Conservation (phyloP, 1,140 invertebrate species). For the Drosophila chauvacae region DNA sequence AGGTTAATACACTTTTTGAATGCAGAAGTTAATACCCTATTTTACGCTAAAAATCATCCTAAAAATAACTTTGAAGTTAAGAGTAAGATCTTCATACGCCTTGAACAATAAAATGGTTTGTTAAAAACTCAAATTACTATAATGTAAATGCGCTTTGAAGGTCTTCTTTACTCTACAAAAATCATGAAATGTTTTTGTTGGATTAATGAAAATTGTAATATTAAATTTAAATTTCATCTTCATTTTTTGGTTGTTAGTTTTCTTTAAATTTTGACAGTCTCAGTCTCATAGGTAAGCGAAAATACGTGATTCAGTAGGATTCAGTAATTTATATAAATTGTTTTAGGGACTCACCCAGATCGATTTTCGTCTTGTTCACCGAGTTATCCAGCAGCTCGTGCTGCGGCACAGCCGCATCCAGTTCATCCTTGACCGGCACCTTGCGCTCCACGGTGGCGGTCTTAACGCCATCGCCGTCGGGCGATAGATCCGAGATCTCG, state of each 20-base stretch:
- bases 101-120: not conserved
- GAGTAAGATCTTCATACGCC: not conserved
- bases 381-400: slow-evolving; percentile 94
- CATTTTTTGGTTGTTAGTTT: too few species aligned
- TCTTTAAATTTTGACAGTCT: slow-evolving; percentile 24
- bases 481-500: slow-evolving; percentile 89
- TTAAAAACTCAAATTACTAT: not conserved
- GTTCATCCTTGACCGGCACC: slow-evolving; percentile 90
- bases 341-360: slow-evolving; percentile 87
- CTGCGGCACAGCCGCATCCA: slow-evolving; percentile 93
- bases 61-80: not conserved
- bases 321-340: not conserved
- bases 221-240: not conserved
- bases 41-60: too few species aligned
- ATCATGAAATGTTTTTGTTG: not conserved
- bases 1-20: too few species aligned
- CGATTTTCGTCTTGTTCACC: slow-evolving; percentile 94
- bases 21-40: too few species aligned
- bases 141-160: not conserved
- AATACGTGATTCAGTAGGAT: slow-evolving; percentile 10
- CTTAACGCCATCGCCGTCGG: slow-evolving; percentile 89
- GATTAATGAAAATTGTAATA: not conserved
- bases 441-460: slow-evolving; percentile 91
- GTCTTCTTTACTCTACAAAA: not conserved
- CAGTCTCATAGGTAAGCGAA: slow-evolving; percentile 3